Evolutionary conservation across 2,113 vertebrate species (phyloP).

Genomic region (Tyto alba): DNA sequence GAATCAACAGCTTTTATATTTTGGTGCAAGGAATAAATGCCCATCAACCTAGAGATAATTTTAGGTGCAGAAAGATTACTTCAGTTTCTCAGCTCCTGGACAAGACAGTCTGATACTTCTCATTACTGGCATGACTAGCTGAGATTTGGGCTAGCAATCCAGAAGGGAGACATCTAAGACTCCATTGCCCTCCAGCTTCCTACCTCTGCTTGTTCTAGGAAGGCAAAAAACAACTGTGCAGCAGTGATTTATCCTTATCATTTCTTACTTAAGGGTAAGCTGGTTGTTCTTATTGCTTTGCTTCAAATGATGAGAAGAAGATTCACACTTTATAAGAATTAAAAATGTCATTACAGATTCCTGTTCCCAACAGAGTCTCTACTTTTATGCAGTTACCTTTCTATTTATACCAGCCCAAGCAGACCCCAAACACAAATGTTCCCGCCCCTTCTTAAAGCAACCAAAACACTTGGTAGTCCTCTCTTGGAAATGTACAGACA

Average conservation of each 20-base stretch:
- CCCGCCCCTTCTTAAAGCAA: background rate
- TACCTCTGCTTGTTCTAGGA: background rate
- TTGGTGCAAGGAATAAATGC: background rate
- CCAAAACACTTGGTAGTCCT: fast-evolving
- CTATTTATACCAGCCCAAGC: background rate
- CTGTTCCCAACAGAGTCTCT: background rate
- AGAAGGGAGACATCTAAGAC: background rate
- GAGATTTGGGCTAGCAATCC: background rate
- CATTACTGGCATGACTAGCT: background rate
- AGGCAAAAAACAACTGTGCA: background rate
- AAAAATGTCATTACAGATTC: background rate
- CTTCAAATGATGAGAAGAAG: background rate
- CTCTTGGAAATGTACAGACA: background rate
- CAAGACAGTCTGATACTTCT: background rate
- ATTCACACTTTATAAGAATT: background rate
- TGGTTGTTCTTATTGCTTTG: background rate
- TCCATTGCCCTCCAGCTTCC: background rate
- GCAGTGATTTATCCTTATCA: background rate
- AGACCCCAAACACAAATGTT: fast-evolving
- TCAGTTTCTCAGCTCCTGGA: background rate
- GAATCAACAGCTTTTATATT: background rate
- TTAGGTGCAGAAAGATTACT: background rate
- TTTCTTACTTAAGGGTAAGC: background rate
- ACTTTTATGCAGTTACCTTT: background rate
- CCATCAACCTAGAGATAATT: background rate